Evolutionary conservation across 2,888 invertebrate species (phyloP).

Genomic region (Allophyes oxyacanthae): DNA sequence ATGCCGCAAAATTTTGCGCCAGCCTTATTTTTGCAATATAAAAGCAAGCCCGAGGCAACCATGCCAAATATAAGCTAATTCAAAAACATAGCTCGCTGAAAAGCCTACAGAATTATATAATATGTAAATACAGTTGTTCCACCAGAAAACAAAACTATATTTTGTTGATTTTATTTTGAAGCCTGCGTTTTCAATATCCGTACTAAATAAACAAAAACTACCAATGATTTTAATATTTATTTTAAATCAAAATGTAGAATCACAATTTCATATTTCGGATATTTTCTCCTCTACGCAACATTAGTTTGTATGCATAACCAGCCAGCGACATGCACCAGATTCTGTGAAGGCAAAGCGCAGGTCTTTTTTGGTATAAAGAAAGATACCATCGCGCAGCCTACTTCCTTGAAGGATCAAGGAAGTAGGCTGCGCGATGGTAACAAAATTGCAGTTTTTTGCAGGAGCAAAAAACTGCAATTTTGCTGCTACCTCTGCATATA

Average conservation of each 20-base stretch:
- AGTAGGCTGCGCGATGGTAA: too few species aligned
- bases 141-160: slow-evolving; percentile 31
- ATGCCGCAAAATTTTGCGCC: too few species aligned
- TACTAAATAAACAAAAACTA: slow-evolving; percentile 20
- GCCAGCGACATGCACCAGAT: too few species aligned
- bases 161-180: slow-evolving; percentile 28
- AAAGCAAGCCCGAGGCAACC: slow-evolving; percentile 4
- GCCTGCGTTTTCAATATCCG: slow-evolving; percentile 14
- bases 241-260: slow-evolving; percentile 6
- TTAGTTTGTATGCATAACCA: too few species aligned
- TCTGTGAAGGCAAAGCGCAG: too few species aligned
- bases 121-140: slow-evolving; percentile 37
- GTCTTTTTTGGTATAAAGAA: too few species aligned
- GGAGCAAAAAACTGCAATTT: too few species aligned
- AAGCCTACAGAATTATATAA: slow-evolving; percentile 36
- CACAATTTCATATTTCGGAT: slow-evolving; percentile 13
- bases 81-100: slow-evolving; percentile 19
- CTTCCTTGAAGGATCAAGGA: too few species aligned
- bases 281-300: neutral
- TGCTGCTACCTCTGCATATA: too few species aligned
- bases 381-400: too few species aligned
- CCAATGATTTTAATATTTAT: slow-evolving; percentile 14
- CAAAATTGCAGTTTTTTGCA: too few species aligned
- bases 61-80: slow-evolving; percentile 36
- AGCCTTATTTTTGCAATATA: slow-evolving; percentile 15